Evolutionary conservation across 64 coral and sea anemone genomes (phyloP), one percentile per base, ranked within the genome.

Genomic region (Orbicella faveolata): DNA sequence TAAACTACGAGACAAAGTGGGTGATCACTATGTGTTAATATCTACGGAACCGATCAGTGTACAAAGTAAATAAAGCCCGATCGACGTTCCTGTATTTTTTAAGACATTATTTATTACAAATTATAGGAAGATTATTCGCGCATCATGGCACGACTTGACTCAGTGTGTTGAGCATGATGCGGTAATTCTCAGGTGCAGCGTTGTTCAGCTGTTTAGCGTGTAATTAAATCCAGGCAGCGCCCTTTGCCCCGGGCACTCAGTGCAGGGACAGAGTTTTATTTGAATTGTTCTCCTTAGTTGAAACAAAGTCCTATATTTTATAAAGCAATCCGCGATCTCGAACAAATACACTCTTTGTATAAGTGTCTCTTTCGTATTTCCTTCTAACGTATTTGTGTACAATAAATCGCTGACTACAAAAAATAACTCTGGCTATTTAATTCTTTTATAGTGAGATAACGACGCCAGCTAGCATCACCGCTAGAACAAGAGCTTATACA

Each of bases 41-140:
- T 72, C 21, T 52, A 85, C 63, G 65, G 82, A 41, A 52, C 36
- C 21, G 64, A 85, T 72, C 82, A 85, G 65, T 85, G 82, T 85
- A 85, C 67, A 85, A 65, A 85, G 63, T 85, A 30, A 73, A 85
- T 85, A 85, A 85, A 85, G 10, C 21, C 67, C 64, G 82, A 21
- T 85, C 82, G 64, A 73, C 39, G 82, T 85, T 70, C 65, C 82
- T 39, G 82, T 78, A 78, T 44, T 85, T 85, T 85, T 85, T 85
- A 85, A 85, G n/a, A 85, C 82, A 85, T 85, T 85, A 85, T 85
- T 85, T 85, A 85, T 85, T 85, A 67, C 65, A 85, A 85, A 85
- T 85, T 85, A 85, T 85, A 85, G 82, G 82, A 85, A 85, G 82
- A 85, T 85, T 85, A 85, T 85, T 85, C n/a, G 65, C 82, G 82